phyloP scores from a whole-genome alignment of 2,888 invertebrate species.

The Agrochola lota region DNA sequence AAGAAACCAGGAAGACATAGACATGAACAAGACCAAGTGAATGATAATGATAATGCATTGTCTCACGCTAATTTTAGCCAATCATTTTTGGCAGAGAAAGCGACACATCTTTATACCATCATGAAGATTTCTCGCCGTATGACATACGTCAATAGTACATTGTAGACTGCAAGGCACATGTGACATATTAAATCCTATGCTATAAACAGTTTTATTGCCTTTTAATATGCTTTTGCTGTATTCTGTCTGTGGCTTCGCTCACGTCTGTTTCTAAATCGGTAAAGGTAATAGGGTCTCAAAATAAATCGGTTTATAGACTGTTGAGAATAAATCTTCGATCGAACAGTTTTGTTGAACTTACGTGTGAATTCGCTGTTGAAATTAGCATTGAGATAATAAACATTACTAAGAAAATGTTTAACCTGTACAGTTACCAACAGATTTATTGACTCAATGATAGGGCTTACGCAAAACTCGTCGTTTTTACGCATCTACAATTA shows the following conservation, averaged over 20 bases:
- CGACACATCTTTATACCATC: conserved; percentile 17
- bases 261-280: conserved; percentile 48
- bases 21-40: not conserved
- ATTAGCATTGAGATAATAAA: conserved; percentile 45
- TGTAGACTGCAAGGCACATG: conserved; percentile 37
- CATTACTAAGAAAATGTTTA: conserved; percentile 30
- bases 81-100: conserved; percentile 50
- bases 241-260: conserved; percentile 8
- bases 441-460: conserved; percentile 39
- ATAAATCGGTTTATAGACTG: conserved; percentile 48
- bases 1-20: not conserved
- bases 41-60: conserved; percentile 20
- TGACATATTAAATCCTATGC: conserved; percentile 21
- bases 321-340: conserved; percentile 39
- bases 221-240: conserved; percentile 19
- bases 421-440: conserved; percentile 35
- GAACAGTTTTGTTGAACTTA: conserved; percentile 40
- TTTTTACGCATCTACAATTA: conserved; percentile 32
- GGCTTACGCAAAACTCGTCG: conserved; percentile 27
- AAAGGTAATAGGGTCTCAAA: conserved; percentile 38
- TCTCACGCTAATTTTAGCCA: conserved; percentile 38
- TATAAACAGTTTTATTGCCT: conserved; percentile 22
- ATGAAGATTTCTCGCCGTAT: conserved; percentile 9
- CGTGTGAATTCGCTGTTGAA: conserved; percentile 32
- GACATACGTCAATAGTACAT: conserved; percentile 36